Conservation (phyloP, 2,888 invertebrate species). For the Dendrolimus houi region DNA sequence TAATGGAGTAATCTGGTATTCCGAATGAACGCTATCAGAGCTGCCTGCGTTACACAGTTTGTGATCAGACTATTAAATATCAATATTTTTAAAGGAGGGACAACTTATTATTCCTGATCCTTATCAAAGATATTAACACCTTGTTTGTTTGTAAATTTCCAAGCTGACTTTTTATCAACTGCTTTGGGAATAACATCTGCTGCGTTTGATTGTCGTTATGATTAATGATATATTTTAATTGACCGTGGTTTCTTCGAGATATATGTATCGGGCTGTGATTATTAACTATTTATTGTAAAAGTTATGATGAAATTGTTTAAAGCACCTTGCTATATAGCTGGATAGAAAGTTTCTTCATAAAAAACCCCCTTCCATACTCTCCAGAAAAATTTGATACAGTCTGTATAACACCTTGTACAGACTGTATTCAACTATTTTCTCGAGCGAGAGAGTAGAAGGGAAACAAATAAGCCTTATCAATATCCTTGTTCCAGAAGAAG, state of each 20-base stretch:
- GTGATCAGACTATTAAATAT: slow-evolving; percentile 66
- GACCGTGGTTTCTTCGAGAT: slow-evolving; percentile 4
- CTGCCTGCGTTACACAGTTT: slow-evolving; percentile 64
- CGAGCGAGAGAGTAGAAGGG: no score
- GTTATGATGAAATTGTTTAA: no score
- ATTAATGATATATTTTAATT: slow-evolving; percentile 37
- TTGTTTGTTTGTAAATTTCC: slow-evolving; percentile 58
- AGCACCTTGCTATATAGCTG: no score
- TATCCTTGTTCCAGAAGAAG: no score
- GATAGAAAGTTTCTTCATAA: no score
- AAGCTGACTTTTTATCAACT: slow-evolving; percentile 15
- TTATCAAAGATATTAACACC: slow-evolving; percentile 67
- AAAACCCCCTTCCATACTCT: no score
- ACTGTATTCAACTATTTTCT: no score
- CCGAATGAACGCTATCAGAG: slow-evolving; percentile 45
- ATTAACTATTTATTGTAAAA: slow-evolving; percentile 5
- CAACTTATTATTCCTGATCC: slow-evolving; percentile 53
- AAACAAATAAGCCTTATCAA: no score
- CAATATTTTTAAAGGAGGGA: slow-evolving; percentile 67
- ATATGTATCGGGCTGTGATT: slow-evolving; percentile 10
- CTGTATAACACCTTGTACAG: no score
- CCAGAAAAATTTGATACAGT: no score
- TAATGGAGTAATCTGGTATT: slow-evolving; percentile 66
- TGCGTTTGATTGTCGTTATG: slow-evolving; percentile 38
- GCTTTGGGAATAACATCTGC: slow-evolving; percentile 51